A percentile compares a stretch with the other conserved stretches of the same genome.
Evolutionary conservation across 2,888 invertebrate species (phyloP).

Genomic region (Nomada goodeniana): DNA sequence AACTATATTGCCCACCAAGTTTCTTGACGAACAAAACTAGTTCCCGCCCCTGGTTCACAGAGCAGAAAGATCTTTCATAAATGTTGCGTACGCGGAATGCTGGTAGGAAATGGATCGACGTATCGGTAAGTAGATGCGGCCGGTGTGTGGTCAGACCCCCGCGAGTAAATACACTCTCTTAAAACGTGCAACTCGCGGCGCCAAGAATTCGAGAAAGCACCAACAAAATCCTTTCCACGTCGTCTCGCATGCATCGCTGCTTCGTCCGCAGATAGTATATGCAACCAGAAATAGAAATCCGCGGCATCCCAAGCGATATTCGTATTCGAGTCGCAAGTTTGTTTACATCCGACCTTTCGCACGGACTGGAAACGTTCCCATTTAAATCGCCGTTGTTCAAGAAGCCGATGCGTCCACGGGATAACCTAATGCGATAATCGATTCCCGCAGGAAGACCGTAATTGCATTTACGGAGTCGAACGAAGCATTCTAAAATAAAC

Average conservation of each 20-base stretch:
- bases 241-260: not conserved
- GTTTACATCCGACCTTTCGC: not conserved
- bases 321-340: constrained; percentile 3
- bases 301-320: not conserved
- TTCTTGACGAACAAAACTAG: no score
- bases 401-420: constrained; percentile 47
- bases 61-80: not conserved
- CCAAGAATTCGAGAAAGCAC: no score
- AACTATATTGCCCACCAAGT: no score
- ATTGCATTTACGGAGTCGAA: constrained; percentile 62
- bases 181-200: no score
- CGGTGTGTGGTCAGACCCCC: not conserved
- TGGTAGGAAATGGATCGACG: not conserved
- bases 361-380: constrained; percentile 25
- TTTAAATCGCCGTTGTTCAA: constrained; percentile 46
- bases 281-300: not conserved
- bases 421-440: constrained; percentile 66
- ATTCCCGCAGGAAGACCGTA: constrained; percentile 61
- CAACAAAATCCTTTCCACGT: not conserved
- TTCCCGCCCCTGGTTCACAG: no score
- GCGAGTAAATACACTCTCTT: not conserved
- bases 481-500: constrained; percentile 66
- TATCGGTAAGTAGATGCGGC: not conserved
- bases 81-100: no score
- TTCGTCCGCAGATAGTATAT: not conserved